Base-by-base conservation (phyloP, 2,888 invertebrate genomes). In the Limnephilus rhombicus region DNA sequence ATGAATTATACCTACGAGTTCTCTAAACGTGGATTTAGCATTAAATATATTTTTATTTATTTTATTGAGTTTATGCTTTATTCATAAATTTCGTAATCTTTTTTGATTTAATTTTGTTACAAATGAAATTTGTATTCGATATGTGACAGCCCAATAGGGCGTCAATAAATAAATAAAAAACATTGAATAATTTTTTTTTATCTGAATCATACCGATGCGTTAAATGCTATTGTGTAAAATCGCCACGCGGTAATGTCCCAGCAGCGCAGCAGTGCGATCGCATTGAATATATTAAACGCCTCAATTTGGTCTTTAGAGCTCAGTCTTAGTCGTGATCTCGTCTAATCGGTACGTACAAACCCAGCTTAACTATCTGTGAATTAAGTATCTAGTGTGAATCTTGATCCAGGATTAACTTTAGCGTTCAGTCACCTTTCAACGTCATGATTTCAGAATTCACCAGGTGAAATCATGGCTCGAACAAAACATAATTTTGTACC, bases 271-370 rank as follows among this genome's bases (percentile, higher is more conserved):
- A 9, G 24, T 68, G 68, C 68, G 68, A 68, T 68, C 68, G 82
- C 31, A 31, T 82, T 13, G 82, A 31, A 82, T 31, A 31, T 82
- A 82, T 82, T 82, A 82, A 82, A 82, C 82, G 18, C 82, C 82
- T 82, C 31, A 82, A 82, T 82, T 82, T 82, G 31, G 31, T 82
- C 34, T 82, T 29, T 18, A 31, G 34, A 34, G 15, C 82, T 34
- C 82, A 82, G 82, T 82, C 31, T 82, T 31, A 82, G 82, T 82
- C 24, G 82, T 31, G 82, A 82, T 29, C 82, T 82, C 82, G 82
- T 34, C 82, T 31, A 34, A 82, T 34, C 82, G 82, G 82, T 82
- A 82, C 82, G 82, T 82, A 82, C 31, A 18, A 13, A 82, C 31
- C 15, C 82, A 82, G 31, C 31, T 13, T 34, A 4, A 31, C 82